Conservation (phyloP, 92 coral and sea anemone species). For the Hydrozoanthus gracilis region DNA sequence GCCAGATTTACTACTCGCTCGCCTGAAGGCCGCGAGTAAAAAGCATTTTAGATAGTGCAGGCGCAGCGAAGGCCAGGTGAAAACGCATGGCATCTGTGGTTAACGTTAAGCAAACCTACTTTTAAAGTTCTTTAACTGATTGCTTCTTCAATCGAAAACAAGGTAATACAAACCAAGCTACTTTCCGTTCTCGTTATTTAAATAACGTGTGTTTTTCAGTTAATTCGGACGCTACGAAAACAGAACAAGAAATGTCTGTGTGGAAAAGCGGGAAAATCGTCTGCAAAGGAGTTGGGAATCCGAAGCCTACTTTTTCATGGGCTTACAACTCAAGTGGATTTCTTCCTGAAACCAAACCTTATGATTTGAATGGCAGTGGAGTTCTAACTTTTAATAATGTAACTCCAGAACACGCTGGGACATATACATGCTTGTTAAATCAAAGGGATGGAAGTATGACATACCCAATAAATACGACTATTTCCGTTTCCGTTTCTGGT, state of each 20-base stretch:
- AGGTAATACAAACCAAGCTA: no score
- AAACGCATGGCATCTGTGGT: no score
- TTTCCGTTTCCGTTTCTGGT: constrained; percentile 12
- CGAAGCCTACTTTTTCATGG: constrained; percentile 1
- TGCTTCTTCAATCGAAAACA: no score
- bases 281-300: constrained; percentile 14
- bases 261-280: neutral
- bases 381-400: neutral
- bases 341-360: neutral
- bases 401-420: constrained; percentile 9
- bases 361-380: neutral
- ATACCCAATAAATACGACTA: neutral
- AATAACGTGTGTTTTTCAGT: neutral
- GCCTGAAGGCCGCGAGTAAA: no score
- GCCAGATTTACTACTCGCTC: no score
- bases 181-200: no score
- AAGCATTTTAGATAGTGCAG: no score
- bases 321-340: neutral
- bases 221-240: neutral
- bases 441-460: neutral
- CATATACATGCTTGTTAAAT: neutral
- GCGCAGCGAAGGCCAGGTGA: no score
- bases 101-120: no score
- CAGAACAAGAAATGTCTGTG: neutral
- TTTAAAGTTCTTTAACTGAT: no score